A percentile compares a stretch with the other conserved stretches of the same genome.
phyloP scores from a whole-genome alignment of 2,888 invertebrate species.

The Hyposoter dolosus region DNA sequence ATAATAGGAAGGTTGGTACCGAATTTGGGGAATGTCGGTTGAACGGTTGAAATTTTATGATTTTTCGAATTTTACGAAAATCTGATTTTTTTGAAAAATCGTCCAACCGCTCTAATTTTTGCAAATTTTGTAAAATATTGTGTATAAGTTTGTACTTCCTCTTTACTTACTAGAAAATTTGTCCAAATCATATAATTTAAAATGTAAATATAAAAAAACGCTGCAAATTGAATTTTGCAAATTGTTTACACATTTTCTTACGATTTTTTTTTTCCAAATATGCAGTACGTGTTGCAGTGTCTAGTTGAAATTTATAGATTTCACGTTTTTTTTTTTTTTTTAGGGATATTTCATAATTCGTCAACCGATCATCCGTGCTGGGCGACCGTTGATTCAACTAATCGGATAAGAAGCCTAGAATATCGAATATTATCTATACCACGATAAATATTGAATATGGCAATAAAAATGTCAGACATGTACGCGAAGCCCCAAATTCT shows the following conservation, averaged over 20 bases:
- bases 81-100: too few relatives aligned
- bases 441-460: conserved; percentile 3
- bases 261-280: background rate
- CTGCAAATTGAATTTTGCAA: too few relatives aligned
- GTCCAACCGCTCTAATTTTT: too few relatives aligned
- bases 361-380: background rate
- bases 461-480: conserved; percentile 8
- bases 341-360: background rate
- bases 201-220: too few relatives aligned
- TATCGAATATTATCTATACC: background rate
- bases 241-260: background rate
- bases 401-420: background rate
- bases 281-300: background rate
- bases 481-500: background rate
- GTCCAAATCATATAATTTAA: too few relatives aligned
- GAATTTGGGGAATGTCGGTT: too few relatives aligned
- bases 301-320: background rate
- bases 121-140: too few relatives aligned
- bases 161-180: too few relatives aligned
- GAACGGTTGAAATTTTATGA: too few relatives aligned
- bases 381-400: background rate
- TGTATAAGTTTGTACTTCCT: too few relatives aligned
- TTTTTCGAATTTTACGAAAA: too few relatives aligned
- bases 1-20: too few relatives aligned
- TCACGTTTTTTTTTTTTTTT: background rate